These are phyloP conservation scores for Pholis gunnellus DNA, from an alignment of 2,113 vertebrate genomes.

Conservation along the genomic window DNA sequence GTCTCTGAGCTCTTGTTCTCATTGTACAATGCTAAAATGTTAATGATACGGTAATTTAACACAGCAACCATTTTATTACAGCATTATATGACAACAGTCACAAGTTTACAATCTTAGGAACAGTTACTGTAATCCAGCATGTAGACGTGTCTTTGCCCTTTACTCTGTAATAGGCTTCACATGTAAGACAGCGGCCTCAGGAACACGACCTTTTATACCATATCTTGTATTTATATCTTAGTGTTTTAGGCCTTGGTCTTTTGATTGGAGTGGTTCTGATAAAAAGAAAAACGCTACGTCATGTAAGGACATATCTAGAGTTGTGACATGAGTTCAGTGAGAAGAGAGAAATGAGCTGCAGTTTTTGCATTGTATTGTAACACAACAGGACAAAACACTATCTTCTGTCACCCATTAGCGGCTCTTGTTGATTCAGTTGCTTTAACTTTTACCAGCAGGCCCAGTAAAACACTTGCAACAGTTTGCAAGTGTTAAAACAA, in stretches of 20 bases:
- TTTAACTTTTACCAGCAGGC: constrained; percentile 33
- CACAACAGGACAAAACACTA: background rate
- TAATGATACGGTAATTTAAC: background rate
- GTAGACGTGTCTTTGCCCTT: constrained; percentile 33
- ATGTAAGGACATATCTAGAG: background rate
- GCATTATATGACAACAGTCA: constrained; percentile 63
- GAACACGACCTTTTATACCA: background rate
- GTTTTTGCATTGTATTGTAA: background rate
- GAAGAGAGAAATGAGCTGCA: background rate
- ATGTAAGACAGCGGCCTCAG: constrained; percentile 14
- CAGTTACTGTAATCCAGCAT: constrained; percentile 18
- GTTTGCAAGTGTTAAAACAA: constrained; percentile 21
- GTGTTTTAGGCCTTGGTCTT: background rate
- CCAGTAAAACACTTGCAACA: constrained; percentile 40
- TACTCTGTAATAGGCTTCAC: constrained; percentile 18
- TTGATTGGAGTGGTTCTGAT: background rate
- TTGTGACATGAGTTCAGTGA: background rate
- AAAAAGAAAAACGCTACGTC: background rate
- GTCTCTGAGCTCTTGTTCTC: background rate
- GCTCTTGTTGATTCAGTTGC: background rate
- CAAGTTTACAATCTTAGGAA: constrained; percentile 35
- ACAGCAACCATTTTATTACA: constrained; percentile 23
- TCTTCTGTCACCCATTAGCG: constrained; percentile 23
- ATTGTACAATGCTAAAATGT: background rate
- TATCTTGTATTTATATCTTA: background rate